A percentile compares a stretch with the other conserved stretches of the same genome.
Evolutionary conservation across 1,140 invertebrate species (phyloP).

Genomic region (Steinernema feltiae): DNA sequence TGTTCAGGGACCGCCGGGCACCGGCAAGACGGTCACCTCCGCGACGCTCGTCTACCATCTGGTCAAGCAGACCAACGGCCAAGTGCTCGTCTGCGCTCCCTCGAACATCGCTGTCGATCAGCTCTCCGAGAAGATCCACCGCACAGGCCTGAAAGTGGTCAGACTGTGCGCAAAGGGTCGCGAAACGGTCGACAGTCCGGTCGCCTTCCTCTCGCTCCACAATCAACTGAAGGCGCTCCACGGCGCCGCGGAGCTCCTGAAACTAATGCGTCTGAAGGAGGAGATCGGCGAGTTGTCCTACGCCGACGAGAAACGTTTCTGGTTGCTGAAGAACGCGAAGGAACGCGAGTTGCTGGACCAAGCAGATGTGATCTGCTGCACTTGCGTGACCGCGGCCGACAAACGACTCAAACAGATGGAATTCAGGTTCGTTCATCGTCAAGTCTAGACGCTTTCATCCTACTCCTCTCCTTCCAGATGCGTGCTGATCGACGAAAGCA

Average conservation of each 20-base stretch:
- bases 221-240: constrained; percentile 93
- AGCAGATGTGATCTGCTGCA: constrained; percentile 97
- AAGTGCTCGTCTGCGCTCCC: constrained; percentile 93
- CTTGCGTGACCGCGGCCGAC: constrained; percentile 96
- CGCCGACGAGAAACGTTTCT: constrained; percentile 84
- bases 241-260: constrained; percentile 74
- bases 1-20: constrained; percentile 58
- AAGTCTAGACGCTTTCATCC: constrained; percentile 19
- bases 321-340: constrained; percentile 79
- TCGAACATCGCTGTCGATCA: constrained; percentile 99
- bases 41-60: constrained; percentile 98
- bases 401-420: constrained; percentile 80
- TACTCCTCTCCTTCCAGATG: constrained; percentile 63
- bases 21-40: constrained; percentile 97
- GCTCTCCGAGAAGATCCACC: constrained; percentile 95
- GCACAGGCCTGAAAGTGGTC: constrained; percentile 90
- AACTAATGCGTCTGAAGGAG: constrained; percentile 76
- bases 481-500: constrained; percentile 94
- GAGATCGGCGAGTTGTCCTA: constrained; percentile 49
- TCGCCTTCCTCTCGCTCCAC: constrained; percentile 90
- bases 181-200: constrained; percentile 94
- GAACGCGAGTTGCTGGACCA: constrained; percentile 86
- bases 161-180: constrained; percentile 93
- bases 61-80: constrained; percentile 80
- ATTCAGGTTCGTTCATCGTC: constrained; percentile 76